phyloP scores from a whole-genome alignment of 2,888 invertebrate species.

The Electrophaes corylata region DNA sequence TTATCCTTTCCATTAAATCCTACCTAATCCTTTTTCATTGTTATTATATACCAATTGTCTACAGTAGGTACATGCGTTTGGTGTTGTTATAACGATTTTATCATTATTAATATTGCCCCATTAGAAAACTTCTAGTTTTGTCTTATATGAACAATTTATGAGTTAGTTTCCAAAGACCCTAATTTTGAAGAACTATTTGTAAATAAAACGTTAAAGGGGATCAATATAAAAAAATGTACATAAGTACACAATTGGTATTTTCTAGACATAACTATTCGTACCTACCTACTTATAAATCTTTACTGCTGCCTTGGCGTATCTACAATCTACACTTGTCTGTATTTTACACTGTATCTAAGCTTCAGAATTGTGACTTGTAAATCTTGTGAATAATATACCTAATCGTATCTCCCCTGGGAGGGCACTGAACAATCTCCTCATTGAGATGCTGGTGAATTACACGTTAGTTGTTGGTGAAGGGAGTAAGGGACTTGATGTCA shows the following conservation, averaged over 20 bases:
- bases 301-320: conserved; percentile 72
- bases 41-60: conserved; percentile 67
- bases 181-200: conserved; percentile 74
- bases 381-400: conserved; percentile 55
- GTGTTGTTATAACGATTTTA: conserved; percentile 34
- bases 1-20: conserved; percentile 55
- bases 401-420: conserved; percentile 46
- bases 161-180: conserved; percentile 49
- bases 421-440: conserved; percentile 31
- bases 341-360: conserved; percentile 62
- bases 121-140: conserved; percentile 29
- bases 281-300: conserved; percentile 63
- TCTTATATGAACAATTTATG: conserved; percentile 22
- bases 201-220: conserved; percentile 83
- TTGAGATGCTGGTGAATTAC: conserved; percentile 61
- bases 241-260: conserved; percentile 79
- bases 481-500: conserved; percentile 79
- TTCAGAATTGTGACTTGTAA: conserved; percentile 53
- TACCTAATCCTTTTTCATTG: conserved; percentile 53
- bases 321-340: conserved; percentile 54
- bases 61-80: conserved; percentile 48
- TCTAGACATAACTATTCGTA: conserved; percentile 75
- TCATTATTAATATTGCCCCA: conserved; percentile 32
- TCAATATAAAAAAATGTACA: conserved; percentile 81
- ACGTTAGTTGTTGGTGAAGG: conserved; percentile 69